A percentile compares a stretch with the other conserved stretches of the same genome.
Evolutionary conservation across 1,140 invertebrate species (phyloP).

Genomic region (Ceratitis capitata): DNA sequence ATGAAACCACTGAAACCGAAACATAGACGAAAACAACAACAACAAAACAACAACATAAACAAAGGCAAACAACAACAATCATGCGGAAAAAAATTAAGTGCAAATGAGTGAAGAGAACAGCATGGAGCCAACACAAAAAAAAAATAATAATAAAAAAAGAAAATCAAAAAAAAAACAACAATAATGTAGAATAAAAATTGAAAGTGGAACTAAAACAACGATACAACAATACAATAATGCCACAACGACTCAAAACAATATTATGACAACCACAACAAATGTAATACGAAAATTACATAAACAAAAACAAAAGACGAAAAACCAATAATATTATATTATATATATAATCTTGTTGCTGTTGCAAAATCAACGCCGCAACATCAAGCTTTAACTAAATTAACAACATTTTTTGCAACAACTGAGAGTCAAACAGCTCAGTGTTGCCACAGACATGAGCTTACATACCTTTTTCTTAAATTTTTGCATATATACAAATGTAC

Average conservation of each 20-base stretch:
- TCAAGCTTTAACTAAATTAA: background rate
- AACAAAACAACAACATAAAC: conserved; percentile 8
- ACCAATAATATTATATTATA: too few species aligned
- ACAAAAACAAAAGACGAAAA: background rate
- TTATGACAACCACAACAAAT: conserved; percentile 3
- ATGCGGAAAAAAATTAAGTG: background rate
- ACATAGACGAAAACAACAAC: background rate
- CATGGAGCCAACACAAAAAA: background rate
- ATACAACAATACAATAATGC: too few species aligned
- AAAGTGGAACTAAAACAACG: too few species aligned
- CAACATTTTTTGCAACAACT: background rate
- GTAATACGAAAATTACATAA: background rate
- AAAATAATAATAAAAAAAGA: background rate
- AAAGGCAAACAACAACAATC: background rate
- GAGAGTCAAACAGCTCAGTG: conserved; percentile 14
- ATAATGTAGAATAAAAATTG: too few species aligned
- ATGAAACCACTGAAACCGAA: conserved; percentile 22
- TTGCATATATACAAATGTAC: too few species aligned
- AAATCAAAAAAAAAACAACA: background rate
- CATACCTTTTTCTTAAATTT: background rate
- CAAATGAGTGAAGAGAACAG: background rate
- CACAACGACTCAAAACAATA: too few species aligned
- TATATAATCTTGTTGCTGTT: too few species aligned
- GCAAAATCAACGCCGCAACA: background rate
- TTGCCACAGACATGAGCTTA: background rate